These are phyloP conservation scores for Prunella himalayana DNA, from an alignment of 2,113 vertebrate genomes.

Conservation along the genomic window DNA sequence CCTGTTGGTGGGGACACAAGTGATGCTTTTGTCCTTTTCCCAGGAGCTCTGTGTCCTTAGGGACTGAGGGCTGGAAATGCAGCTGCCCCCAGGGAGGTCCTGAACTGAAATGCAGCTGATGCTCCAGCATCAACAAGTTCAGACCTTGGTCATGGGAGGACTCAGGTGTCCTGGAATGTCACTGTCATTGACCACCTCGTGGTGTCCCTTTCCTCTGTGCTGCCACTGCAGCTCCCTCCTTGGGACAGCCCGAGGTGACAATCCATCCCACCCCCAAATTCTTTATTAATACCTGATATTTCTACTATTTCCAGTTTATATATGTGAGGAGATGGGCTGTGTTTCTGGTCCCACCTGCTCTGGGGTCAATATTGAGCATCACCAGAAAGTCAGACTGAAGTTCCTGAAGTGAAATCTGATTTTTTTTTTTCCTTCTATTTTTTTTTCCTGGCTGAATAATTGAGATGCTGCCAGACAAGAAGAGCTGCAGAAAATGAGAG, in stretches of 20 bases:
- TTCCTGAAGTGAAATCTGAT: not conserved
- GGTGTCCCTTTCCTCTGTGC: not conserved
- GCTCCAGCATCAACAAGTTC: not conserved
- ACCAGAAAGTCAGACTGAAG: not conserved
- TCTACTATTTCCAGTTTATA: not conserved
- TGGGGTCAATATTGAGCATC: not conserved
- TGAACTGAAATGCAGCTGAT: not conserved
- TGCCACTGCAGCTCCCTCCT: not conserved
- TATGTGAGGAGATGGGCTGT: accelerated
- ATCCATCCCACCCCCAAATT: not conserved
- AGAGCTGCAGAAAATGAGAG: slow-evolving; percentile 30
- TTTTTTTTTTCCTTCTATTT: not conserved
- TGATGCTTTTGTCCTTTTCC: accelerated
- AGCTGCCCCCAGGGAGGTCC: not conserved
- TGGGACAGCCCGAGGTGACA: not conserved
- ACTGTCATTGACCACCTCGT: accelerated
- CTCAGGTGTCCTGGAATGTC: not conserved
- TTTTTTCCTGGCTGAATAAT: slow-evolving; percentile 43
- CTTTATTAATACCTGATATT: not conserved
- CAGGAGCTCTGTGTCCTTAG: not conserved
- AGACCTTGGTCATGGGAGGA: accelerated
- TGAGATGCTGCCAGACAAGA: slow-evolving; percentile 58
- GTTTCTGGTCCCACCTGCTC: not conserved
- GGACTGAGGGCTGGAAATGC: not conserved
- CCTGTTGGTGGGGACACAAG: not conserved